Base-by-base conservation (phyloP, 1,140 invertebrate species). In the Drosophila paulistorum region DNA sequence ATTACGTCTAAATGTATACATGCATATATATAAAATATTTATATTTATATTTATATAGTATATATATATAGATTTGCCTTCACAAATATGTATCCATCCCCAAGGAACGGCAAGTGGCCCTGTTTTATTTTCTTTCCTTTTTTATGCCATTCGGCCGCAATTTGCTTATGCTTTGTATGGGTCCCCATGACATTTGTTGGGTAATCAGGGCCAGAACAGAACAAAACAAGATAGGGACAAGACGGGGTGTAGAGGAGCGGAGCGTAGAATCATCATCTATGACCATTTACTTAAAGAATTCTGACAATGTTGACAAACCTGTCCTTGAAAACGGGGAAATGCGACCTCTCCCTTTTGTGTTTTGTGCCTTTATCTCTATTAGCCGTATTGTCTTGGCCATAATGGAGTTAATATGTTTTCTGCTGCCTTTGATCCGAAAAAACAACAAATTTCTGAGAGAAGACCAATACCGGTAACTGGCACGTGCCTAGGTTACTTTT, bases 331-430 rank as follows among this genome's bases (percentile, higher is more conserved):
- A 42, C 30, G 17, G 48, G 65, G n/a, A n/a, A 37, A 75, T 41
- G 33, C 23, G 45, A 7, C 1, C 54, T 62, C 54, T 66, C 23
- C 35, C 9, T 39, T 37, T 37, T 48, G 23, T 39, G 61, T 41
- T 57, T 4, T 13, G 37, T 39, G 57, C 42, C 74, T 71, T 74
- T 48, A 61, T 68, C 65, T 84, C 74, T 82, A 74, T 79, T 79
- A 73, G 79, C 67, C 65, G 69, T 69, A 86, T 86, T 87, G 84
- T 83, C 77, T 80, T 74, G 79, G 68, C 62, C 77, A 83, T 89
- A 89, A 87, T 89, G 84, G 77, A 74, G 85, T 77, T 89, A 87
- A 87, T 87, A 89, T 80, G 77, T 77, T 77, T 51, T 75, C 35
- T 48, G 59, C 70, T 89, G 70, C 61, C 84, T 87, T 87, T 87